These are phyloP conservation scores for Eriosoma lanigerum DNA, from an alignment of 1,140 invertebrate species.

Conservation along the genomic window DNA sequence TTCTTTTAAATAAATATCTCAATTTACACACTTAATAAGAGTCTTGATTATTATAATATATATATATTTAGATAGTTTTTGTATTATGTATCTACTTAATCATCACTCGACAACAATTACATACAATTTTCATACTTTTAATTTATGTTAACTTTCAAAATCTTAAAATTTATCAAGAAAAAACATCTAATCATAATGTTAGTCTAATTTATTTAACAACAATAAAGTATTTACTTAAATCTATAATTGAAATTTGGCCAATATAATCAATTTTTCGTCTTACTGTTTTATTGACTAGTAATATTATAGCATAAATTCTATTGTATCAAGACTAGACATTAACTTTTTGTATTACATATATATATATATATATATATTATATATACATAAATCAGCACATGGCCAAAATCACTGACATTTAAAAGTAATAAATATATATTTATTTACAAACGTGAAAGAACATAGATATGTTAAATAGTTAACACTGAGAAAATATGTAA, in stretches of 20 bases:
- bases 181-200: conserved; percentile 45
- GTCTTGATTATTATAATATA: conserved; percentile 20
- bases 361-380: background rate
- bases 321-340: conserved; percentile 42
- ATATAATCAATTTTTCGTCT: conserved; percentile 46
- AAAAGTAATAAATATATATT: conserved; percentile 23
- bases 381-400: conserved; percentile 5
- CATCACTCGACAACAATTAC: conserved; percentile 34
- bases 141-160: conserved; percentile 34
- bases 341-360: conserved; percentile 19
- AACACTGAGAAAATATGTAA: conserved; percentile 5
- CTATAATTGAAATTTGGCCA: conserved; percentile 26
- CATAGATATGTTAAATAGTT: conserved; percentile 40
- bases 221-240: conserved; percentile 47
- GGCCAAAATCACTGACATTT: conserved; percentile 15
- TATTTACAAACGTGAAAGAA: conserved; percentile 32
- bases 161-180: conserved; percentile 39
- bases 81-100: conserved; percentile 13
- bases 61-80: conserved; percentile 25
- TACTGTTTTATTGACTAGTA: conserved; percentile 50
- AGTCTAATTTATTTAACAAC: conserved; percentile 41
- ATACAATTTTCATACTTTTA: conserved; percentile 32
- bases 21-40: background rate
- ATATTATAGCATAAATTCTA: conserved; percentile 36
- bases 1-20: conserved; percentile 30